phyloP scores from a whole-genome alignment of 2,797 vertebrate species.

The Neopelma chrysocephalum region DNA sequence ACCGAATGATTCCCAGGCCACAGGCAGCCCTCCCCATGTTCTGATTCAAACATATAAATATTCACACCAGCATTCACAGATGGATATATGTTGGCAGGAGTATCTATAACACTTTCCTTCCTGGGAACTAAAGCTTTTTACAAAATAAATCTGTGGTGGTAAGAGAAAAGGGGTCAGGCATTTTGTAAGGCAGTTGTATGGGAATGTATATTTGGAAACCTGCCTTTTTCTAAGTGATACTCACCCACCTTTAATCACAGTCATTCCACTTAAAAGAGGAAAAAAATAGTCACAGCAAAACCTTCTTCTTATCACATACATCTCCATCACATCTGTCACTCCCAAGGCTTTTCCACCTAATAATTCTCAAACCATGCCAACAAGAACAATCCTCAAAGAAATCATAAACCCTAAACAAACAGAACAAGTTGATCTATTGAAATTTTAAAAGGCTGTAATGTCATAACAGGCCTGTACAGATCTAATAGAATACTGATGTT shows the following conservation, averaged over 20 bases:
- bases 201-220: neutral
- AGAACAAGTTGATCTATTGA: neutral
- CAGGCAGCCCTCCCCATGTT: neutral
- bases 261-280: neutral
- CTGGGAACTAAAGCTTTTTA: neutral
- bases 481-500: neutral
- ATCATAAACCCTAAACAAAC: neutral
- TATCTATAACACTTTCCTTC: conserved; percentile 27
- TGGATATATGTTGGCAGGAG: conserved; percentile 40
- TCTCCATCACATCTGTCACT: neutral
- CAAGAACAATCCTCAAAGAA: neutral
- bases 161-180: neutral
- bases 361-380: neutral
- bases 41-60: conserved; percentile 47
- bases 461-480: neutral
- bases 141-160: neutral
- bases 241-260: neutral
- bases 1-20: conserved; percentile 1
- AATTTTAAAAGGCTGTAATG: neutral
- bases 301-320: neutral
- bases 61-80: conserved; percentile 27
- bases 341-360: neutral
- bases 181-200: neutral
- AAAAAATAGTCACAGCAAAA: neutral
- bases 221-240: neutral